Base-by-base conservation (phyloP, 2,797 vertebrate genomes). In the Myiotriccus ornatus region DNA sequence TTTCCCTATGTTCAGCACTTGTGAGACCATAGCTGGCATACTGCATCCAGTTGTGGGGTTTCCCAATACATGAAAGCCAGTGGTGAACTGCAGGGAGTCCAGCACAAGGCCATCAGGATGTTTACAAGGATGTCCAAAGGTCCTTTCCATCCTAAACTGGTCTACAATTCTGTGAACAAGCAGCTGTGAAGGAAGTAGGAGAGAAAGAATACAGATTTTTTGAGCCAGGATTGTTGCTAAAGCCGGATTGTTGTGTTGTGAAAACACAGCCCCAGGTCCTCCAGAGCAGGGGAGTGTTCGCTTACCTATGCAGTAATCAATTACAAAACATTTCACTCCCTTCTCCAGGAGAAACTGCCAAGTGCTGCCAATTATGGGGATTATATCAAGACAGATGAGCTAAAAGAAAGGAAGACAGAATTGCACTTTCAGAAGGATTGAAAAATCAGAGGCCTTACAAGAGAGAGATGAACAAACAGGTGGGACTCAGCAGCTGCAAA, bases 251-350 rank as follows among this genome's bases (percentile, higher is more conserved):
- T 60, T 74, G 63, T 85, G 41, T 46, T 93, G 53, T 84, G 85
- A 89, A 93, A 94, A 88, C 75, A 91, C n/a, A 75, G 76, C 39
- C 76, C n/a, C 25, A 32, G 50, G 79, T 90, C 86, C 80, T 91
- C 76, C 76, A 89, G 76, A 69, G 47, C 65, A 69, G 23, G n/a
- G 49, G 65, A 71, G 55, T 41, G 43, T 85, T 81, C 78, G 69
- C 73, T 90, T 84, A 65, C 50, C 76, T 81, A 44, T n/a, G n/a
- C 43, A 77, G 34, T 68, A 83, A 78, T 27, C 7, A 3, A 84
- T 94, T 91, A 88, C 62, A 78, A 94, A 96, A 91, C n/a, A 47
- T 68, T 78, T 84, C 65, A 69, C 23, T 84, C 68, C 23, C 39
- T 88, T 91, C 76, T 78, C 35, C 57, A 57, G 89, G 46, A 88